phyloP scores from a whole-genome alignment of 2,797 vertebrate species.

The Lithobates sylvaticus region DNA sequence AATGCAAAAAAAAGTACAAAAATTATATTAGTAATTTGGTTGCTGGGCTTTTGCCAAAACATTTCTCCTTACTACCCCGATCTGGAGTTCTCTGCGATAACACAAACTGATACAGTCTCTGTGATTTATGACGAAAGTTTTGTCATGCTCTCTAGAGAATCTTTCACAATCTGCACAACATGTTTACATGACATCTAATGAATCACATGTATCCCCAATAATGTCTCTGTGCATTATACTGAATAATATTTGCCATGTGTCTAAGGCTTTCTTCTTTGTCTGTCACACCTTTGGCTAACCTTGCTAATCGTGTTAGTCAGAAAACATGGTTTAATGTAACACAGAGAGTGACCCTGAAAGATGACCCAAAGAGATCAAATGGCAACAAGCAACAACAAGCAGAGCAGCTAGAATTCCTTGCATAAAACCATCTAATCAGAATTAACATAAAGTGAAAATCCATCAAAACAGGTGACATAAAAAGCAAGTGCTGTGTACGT shows the following conservation, averaged over 20 bases:
- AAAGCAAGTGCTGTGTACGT: not conserved
- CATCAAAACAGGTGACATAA: not conserved
- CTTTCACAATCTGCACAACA: not conserved
- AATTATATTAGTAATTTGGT: too few relatives aligned
- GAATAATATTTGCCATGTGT: slow-evolving; percentile 73
- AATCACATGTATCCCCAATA: slow-evolving; percentile 58
- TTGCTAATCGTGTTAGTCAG: slow-evolving; percentile 76
- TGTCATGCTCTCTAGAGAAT: not conserved
- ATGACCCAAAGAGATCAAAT: slow-evolving; percentile 77
- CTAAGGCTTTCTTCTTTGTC: slow-evolving; percentile 64
- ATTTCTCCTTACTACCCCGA: not conserved
- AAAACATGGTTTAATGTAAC: slow-evolving; percentile 79
- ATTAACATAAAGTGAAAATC: slow-evolving; percentile 24
- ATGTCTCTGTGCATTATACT: slow-evolving; percentile 66
- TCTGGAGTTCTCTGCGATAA: not conserved
- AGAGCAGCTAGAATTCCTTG: slow-evolving; percentile 10
- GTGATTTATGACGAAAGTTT: not conserved
- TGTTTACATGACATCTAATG: slow-evolving; percentile 42
- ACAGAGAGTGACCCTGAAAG: slow-evolving; percentile 78
- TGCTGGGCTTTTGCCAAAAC: not conserved
- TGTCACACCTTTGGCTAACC: slow-evolving; percentile 72
- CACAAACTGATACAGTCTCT: not conserved
- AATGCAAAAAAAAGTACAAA: too few relatives aligned
- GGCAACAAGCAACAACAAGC: slow-evolving; percentile 72
- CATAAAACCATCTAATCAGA: slow-evolving; percentile 33